Base-by-base conservation (phyloP, 1,140 invertebrate species). In the Sinonovacula constricta region DNA sequence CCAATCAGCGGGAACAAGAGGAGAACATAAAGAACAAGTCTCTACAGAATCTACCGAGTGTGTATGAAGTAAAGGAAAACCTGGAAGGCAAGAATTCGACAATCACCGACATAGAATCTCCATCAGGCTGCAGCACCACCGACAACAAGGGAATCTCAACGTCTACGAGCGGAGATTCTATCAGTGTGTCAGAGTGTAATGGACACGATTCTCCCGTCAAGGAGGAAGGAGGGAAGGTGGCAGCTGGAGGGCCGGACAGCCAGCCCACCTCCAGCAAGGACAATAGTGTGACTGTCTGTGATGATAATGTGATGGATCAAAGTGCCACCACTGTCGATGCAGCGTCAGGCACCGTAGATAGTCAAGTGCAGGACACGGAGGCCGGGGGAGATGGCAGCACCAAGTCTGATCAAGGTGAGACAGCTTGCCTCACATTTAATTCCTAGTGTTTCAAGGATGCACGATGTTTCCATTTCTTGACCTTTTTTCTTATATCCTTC, bases 151-250 rank as follows among this genome's bases (percentile, higher is more conserved):
- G 72, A 31, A 76, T 77, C 34, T 81, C 68, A 59, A 68, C 63
- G 60, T 81, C 62, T 67, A 81, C 49, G 36, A 81, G 68, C 33
- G 67, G 67, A n/a, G 74, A 66, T 74, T 70, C 51, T 53, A 51
- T 76, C 14, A 76, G 72, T 76, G 72, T 76, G 34, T 75, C 71
- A 53, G n/a, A 28, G 74, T 87, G 85, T 82, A 87, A 87, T 26
- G 85, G 85, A 70, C 84, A 81, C 69, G 83, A 86, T 72, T 82
- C 85, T 80, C 85, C 79, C 14, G 51, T 65, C 0, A 76, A 76
- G 75, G 81, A 81, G 34, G 78, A 80, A 26, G 33, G 36, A 14
- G 33, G 65, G 24, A 45, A 36, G 15, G 70, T 60, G 10, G n/a
- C 24, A 10, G 18, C 62, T 62, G 57, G 31, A 18, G 36, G 45